phyloP scores from a whole-genome alignment of 2,888 invertebrate species.

The Scaptomyza polygonia region DNA sequence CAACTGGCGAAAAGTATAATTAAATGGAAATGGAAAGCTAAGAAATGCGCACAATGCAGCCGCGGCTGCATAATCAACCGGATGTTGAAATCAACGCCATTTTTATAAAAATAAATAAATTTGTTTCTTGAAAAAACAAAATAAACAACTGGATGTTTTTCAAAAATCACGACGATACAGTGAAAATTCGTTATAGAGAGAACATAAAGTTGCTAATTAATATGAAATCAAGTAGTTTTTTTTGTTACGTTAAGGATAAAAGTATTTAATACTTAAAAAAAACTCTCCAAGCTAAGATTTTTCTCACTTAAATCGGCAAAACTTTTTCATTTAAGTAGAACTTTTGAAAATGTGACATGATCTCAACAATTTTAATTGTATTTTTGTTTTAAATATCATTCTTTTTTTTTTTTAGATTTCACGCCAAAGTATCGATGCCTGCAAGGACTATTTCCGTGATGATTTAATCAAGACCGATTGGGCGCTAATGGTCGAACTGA shows the following conservation, averaged over 20 bases:
- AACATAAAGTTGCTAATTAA: no score
- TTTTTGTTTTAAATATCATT: neutral
- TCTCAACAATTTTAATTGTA: neutral
- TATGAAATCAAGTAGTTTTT: no score
- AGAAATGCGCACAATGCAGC: slow-evolving; percentile 15
- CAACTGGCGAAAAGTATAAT: slow-evolving; percentile 62
- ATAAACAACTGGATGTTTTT: neutral
- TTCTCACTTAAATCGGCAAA: no score
- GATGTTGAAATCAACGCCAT: slow-evolving; percentile 17
- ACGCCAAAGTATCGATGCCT: slow-evolving; percentile 98
- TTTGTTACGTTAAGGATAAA: no score
- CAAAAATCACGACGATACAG: no score
- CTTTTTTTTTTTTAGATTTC: slow-evolving; percentile 95
- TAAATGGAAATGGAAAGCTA: slow-evolving; percentile 53
- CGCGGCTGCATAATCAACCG: slow-evolving; percentile 23
- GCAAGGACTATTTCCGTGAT: slow-evolving; percentile 99
- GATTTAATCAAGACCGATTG: slow-evolving; percentile 98
- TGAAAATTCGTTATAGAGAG: no score
- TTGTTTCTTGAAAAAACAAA: neutral
- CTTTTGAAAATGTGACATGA: no score
- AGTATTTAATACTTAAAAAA: no score
- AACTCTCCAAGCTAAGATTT: no score
- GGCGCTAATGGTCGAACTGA: slow-evolving; percentile 99
- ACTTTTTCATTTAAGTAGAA: no score
- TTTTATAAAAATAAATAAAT: neutral